These are phyloP conservation scores for Ceratosolen fusciceps DNA, from an alignment of 1,140 invertebrate genomes.

Conservation along the genomic window DNA sequence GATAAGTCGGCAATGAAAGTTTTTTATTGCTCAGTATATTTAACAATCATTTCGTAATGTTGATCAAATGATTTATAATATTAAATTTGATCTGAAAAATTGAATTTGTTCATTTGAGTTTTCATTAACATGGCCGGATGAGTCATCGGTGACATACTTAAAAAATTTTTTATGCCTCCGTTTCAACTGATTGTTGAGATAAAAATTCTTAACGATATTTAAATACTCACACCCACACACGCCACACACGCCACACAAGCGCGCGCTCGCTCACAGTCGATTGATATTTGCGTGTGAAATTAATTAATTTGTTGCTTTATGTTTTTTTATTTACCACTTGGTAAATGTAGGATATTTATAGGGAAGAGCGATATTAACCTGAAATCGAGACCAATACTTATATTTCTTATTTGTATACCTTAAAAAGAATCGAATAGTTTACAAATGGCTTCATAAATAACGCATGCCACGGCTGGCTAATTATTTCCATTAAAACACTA, in stretches of 20 bases:
- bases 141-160: slow-evolving; percentile 12
- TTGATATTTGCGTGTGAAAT: not conserved
- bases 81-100: slow-evolving; percentile 4
- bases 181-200: not conserved
- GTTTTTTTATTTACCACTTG: not conserved
- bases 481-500: too few relatives aligned
- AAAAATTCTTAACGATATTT: not conserved
- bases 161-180: not conserved
- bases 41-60: not conserved
- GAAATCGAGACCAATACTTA: too few relatives aligned
- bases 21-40: not conserved
- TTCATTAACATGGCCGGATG: not conserved
- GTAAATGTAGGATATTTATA: too few relatives aligned
- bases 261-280: too few relatives aligned
- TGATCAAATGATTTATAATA: not conserved
- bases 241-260: too few relatives aligned
- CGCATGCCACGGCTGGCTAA: too few relatives aligned
- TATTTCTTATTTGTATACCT: too few relatives aligned
- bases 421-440: too few relatives aligned
- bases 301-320: not conserved
- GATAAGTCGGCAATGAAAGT: not conserved
- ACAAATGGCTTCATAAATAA: too few relatives aligned
- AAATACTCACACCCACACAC: not conserved
- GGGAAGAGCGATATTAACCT: too few relatives aligned
- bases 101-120: slow-evolving; percentile 1